phyloP scores from a whole-genome alignment of 2,113 vertebrate species.

The Percopsis transmontana region DNA sequence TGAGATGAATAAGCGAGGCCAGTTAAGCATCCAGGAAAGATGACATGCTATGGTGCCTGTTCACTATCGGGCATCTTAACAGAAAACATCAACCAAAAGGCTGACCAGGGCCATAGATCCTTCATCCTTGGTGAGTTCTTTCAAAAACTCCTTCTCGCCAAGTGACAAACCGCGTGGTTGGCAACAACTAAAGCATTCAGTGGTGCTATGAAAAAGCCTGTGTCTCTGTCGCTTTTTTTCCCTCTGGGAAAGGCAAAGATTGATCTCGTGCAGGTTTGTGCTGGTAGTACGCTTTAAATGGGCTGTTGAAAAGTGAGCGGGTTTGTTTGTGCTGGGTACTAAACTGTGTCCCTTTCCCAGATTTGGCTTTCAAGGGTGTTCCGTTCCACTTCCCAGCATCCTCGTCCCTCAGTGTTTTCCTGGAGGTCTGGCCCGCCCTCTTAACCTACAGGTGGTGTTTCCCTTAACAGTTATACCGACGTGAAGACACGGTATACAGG shows the following conservation, averaged over 20 bases:
- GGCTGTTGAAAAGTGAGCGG: conserved; percentile 53
- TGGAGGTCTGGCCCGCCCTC: background rate
- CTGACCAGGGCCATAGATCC: conserved; percentile 50
- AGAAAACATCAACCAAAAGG: conserved; percentile 40
- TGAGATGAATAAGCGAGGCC: conserved; percentile 42
- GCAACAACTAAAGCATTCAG: conserved; percentile 66
- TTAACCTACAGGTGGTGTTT: conserved; percentile 14
- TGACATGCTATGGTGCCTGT: conserved; percentile 28
- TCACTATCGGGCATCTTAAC: conserved; percentile 43
- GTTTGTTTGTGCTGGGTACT: conserved; percentile 54
- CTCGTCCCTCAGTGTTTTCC: background rate
- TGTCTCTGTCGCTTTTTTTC: conserved; percentile 64
- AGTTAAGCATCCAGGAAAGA: conserved; percentile 29
- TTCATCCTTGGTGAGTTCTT: conserved; percentile 40
- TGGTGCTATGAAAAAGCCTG: conserved; percentile 62
- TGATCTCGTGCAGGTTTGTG: conserved; percentile 58
- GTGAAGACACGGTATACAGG: conserved; percentile 37
- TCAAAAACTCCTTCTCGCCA: conserved; percentile 48
- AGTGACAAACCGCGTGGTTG: conserved; percentile 67
- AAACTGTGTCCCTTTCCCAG: conserved; percentile 45
- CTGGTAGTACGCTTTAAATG: conserved; percentile 60
- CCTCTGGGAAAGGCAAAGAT: conserved; percentile 44
- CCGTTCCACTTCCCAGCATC: background rate
- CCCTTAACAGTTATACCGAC: conserved; percentile 8
- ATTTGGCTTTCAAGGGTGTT: conserved; percentile 50